These are phyloP conservation scores for Caenorhabditis sp. DNA, from an alignment of 2,888 invertebrate species.

Conservation along the genomic window DNA sequence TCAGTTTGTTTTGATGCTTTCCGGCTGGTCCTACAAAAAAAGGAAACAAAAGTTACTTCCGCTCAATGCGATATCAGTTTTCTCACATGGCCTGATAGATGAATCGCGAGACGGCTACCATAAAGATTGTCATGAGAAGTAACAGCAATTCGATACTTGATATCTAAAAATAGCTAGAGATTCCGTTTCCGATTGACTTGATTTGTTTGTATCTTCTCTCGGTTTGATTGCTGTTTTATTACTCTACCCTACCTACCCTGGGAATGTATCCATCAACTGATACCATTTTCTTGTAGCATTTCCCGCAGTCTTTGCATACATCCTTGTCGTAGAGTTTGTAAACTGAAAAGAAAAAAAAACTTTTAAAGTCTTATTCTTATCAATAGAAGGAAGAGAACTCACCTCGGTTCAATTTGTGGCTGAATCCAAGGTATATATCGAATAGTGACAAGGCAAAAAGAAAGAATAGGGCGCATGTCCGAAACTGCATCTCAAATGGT, in stretches of 20 bases:
- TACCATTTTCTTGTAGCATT: background rate
- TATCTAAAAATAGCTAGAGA: background rate
- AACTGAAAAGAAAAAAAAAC: background rate
- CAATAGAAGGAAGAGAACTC: background rate
- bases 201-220: too few species aligned
- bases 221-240: too few species aligned
- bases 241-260: background rate
- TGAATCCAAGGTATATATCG: conserved; percentile 3
- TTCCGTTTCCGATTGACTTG: too few species aligned
- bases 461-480: background rate
- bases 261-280: background rate
- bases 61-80: too few species aligned
- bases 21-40: background rate
- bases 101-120: background rate
- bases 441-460: background rate
- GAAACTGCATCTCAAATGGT: background rate
- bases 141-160: background rate
- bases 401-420: conserved; percentile 7
- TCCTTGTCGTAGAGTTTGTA: background rate
- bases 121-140: background rate
- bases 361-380: background rate
- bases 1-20: background rate
- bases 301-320: background rate
- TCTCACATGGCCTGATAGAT: background rate
- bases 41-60: too few species aligned